phyloP scores from a whole-genome alignment of 1,140 invertebrate genomes.

The Scylla paramamosain region DNA sequence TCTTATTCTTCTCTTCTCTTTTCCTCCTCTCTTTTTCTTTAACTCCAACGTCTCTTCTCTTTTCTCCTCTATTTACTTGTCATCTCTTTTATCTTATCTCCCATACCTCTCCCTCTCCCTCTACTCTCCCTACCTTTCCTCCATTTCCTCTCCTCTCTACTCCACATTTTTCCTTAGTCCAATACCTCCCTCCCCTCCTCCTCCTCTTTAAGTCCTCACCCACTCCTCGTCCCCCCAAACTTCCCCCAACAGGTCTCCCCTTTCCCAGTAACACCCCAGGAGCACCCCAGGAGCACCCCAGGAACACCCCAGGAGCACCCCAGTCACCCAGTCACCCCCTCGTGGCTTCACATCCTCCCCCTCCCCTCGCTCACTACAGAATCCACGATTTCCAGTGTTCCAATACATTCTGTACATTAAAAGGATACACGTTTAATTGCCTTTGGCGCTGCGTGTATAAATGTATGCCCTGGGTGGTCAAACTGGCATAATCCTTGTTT shows the following conservation, averaged over 20 bases:
- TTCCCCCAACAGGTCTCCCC: no score
- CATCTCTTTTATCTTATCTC: no score
- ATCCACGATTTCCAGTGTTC: background rate
- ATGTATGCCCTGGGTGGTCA: conserved; percentile 37
- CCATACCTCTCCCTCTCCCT: no score
- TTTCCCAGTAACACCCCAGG: no score
- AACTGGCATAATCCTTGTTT: conserved; percentile 25
- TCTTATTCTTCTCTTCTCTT: background rate
- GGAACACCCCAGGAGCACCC: no score
- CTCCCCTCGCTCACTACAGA: background rate
- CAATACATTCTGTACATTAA: conserved; percentile 53
- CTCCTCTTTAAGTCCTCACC: background rate
- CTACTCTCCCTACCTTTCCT: no score
- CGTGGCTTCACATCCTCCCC: background rate
- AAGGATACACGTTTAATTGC: conserved; percentile 50
- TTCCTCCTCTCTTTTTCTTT: background rate
- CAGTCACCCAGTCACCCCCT: background rate
- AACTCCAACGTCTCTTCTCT: background rate
- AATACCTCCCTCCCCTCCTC: background rate
- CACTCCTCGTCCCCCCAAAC: no score
- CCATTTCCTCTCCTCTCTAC: no score
- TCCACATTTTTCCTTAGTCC: background rate
- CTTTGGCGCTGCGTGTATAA: conserved; percentile 34
- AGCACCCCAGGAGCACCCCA: background rate
- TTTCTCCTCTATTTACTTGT: background rate